phyloP scores from a whole-genome alignment of 2,888 invertebrate species.

The Sarcophaga variegata region DNA sequence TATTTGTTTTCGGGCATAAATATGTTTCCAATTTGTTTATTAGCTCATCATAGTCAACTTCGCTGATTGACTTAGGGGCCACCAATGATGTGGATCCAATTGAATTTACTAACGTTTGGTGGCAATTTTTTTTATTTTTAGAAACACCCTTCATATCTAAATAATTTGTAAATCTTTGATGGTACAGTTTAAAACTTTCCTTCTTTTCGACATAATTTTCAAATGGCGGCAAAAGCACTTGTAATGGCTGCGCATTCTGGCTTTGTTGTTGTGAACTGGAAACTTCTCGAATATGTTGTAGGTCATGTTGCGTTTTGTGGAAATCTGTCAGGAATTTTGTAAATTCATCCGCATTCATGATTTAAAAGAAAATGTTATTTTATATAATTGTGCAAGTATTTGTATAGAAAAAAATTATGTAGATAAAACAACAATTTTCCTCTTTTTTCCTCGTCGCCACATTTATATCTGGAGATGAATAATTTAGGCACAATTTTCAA shows the following conservation, averaged over 20 bases:
- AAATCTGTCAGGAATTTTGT: constrained; percentile 15
- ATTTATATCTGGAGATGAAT: no score
- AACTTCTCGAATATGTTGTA: background rate
- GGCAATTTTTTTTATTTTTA: constrained; percentile 37
- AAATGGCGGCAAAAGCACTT: no score
- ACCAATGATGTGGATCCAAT: constrained; percentile 35
- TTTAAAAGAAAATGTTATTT: background rate
- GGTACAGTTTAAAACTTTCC: constrained; percentile 2
- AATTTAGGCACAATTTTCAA: no score
- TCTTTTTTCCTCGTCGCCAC: no score
- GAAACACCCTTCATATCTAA: constrained; percentile 28
- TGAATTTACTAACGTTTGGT: constrained; percentile 38
- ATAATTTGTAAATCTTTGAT: constrained; percentile 33
- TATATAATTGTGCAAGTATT: no score
- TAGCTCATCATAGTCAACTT: constrained; percentile 17
- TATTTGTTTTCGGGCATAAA: constrained; percentile 3
- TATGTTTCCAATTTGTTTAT: constrained; percentile 14
- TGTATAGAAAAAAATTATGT: no score
- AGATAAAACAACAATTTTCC: no score
- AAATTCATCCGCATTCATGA: constrained; percentile 8
- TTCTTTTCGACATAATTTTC: background rate
- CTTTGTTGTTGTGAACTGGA: constrained; percentile 12
- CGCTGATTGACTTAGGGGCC: constrained; percentile 22
- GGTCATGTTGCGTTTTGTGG: background rate
- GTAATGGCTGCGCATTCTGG: background rate